Percentiles rank a stretch among this genome's conserved stretches.
Conservation (phyloP, 1,140 invertebrate species). For the Matsumurasca onukii region DNA sequence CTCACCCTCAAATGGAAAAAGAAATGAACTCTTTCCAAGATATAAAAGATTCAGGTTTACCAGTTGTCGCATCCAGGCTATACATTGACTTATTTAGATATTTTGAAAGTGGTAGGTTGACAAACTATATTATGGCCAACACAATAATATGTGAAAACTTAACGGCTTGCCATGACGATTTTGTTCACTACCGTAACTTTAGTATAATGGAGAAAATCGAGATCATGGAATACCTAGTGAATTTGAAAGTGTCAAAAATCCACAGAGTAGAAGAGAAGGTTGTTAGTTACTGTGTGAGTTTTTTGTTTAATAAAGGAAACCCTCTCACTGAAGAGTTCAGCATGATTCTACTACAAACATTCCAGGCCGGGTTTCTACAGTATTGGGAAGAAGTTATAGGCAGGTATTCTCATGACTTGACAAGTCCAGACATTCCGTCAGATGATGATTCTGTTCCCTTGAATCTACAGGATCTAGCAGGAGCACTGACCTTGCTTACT, state of each 20-base stretch:
- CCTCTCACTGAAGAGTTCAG: not conserved
- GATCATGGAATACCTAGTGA: not conserved
- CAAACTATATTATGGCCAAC: not conserved
- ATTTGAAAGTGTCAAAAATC: not conserved
- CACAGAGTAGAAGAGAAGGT: not conserved
- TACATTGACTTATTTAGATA: not conserved
- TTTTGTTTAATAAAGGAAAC: not conserved
- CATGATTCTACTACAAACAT: not conserved
- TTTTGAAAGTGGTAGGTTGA: not conserved
- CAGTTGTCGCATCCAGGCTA: not conserved
- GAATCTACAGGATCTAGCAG: too few relatives aligned
- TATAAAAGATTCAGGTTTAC: not conserved
- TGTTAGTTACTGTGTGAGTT: not conserved
- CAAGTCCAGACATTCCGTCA: too few relatives aligned
- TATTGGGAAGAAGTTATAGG: slow-evolving; percentile 1
- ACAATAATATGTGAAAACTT: not conserved
- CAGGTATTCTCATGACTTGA: too few relatives aligned
- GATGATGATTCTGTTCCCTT: too few relatives aligned
- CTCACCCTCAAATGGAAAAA: not conserved
- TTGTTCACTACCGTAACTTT: not conserved
- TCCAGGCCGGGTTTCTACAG: not conserved
- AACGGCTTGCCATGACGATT: not conserved
- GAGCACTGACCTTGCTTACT: too few relatives aligned
- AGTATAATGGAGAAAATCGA: slow-evolving; percentile 3
- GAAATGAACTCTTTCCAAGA: not conserved